Base-by-base conservation (phyloP, 1,140 invertebrate species). In the Drosophila yakuba region DNA sequence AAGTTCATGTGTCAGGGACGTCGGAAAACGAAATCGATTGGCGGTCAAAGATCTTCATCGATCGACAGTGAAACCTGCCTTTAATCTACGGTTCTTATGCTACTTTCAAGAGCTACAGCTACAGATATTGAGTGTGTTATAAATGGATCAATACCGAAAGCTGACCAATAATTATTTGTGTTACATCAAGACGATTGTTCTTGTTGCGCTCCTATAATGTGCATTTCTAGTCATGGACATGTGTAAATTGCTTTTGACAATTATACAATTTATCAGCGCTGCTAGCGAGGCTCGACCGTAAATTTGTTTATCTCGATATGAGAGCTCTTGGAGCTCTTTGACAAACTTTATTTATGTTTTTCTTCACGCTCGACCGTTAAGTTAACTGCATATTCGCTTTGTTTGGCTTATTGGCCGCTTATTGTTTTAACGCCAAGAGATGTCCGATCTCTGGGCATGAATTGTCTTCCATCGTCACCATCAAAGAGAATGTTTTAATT, bases 371-470 rank as follows among this genome's bases (percentile, higher is more conserved):
- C 69, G 66, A 88, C 82, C 82, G 82, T 86, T 86, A 86, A 88
- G 74, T 59, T 86, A 86, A 86, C 82, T 86, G 82, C 83, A 86
- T 79, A 86, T 86, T 82, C 55, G 83, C 82, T 86, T 86, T 86
- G 82, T 86, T 80, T 66, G 44, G 66, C 83, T 88, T 88, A 81
- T 86, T 85, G 82, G 58, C n/a, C 63, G 81, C 78, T 86, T 81
- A 85, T 88, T 86, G 82, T 86, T 86, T 86, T 86, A 88, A 80
- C 77, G 61, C 44, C 38, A 38, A 58, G 66, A 71, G 66, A 71
- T 72, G 52, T 71, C 20, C 68, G 50, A 56, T 66, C 50, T 47
- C 15, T 15, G 47, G 50, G 64, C 80, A 78, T 86, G 82, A 86
- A 78, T 85, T 67, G 78, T 86, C 81, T 86, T 75, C 63, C 73